phyloP scores from a whole-genome alignment of 2,888 invertebrate species.

The Buathra laborator region DNA sequence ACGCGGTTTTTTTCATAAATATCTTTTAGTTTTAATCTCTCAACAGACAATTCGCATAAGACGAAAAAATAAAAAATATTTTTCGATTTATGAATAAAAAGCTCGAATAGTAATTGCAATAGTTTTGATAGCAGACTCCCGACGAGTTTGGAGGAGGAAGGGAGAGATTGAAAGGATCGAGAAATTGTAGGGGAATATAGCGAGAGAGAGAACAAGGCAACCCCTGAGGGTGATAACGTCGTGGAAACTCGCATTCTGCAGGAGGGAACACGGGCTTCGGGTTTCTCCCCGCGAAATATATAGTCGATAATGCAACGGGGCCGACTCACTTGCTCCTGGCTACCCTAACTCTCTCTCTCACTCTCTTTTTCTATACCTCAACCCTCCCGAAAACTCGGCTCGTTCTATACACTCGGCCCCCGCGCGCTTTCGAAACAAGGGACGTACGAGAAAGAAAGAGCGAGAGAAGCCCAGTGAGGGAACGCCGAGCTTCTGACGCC shows the following conservation, averaged over 20 bases:
- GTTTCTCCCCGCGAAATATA: conserved; percentile 68
- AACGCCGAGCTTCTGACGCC: conserved; percentile 45
- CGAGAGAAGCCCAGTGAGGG: conserved; percentile 58
- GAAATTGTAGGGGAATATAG: conserved; percentile 44
- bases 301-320: conserved; percentile 81
- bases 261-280: conserved; percentile 58
- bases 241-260: conserved; percentile 74
- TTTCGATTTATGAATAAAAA: not conserved
- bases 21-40: too few species aligned
- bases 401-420: conserved; percentile 47
- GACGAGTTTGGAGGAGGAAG: conserved; percentile 39
- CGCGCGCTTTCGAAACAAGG: conserved; percentile 46
- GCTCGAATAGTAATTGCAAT: conserved; percentile 25
- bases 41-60: too few species aligned
- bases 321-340: conserved; percentile 66
- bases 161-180: conserved; percentile 60
- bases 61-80: not conserved
- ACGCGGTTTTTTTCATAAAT: too few species aligned
- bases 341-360: conserved; percentile 62
- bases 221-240: conserved; percentile 75
- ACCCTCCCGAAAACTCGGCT: conserved; percentile 62
- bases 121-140: conserved; percentile 7
- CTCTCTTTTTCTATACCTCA: conserved; percentile 28
- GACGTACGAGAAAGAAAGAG: conserved; percentile 43
- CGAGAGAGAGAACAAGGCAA: conserved; percentile 62